Evolutionary conservation across 1,140 invertebrate species (phyloP), one percentile per base, ranked within the genome.

Genomic region (Odontomachus brunneus): DNA sequence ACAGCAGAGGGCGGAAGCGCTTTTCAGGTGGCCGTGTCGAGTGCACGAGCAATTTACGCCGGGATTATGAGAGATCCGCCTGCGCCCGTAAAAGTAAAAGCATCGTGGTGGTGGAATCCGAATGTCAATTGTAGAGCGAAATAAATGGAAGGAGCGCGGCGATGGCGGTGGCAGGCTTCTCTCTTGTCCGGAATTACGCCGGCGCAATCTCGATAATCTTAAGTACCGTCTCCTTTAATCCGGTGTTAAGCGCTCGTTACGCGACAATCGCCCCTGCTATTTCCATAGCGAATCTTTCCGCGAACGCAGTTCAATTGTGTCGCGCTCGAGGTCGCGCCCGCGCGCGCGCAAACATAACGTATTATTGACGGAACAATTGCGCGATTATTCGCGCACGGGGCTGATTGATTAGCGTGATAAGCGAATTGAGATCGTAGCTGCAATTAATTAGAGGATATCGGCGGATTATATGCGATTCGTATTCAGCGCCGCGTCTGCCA

Each of bases 351-450:
- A 76, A 76, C 26, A 26, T 67, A 76, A 19, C 51, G 75, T 71
- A 57, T 80, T 80, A 80, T 80, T 80, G 65, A 80, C 75, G 51
- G 65, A 80, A 80, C 75, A 80, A 80, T 80, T 57, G 63, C 33
- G n/a, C 65, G 51, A 80, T 80, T 80, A 80, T 80, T 78, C 75
- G 75, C 33, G 75, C 51, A 55, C 63, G 51, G 17, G 75, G 2
- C 75, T 78, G 75, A 78, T 78, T 78, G 75, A 78, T 78, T 78
- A 80, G 65, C 75, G 75, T 80, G 75, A 80, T 80, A 80, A 71
- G 75, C 75, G 33, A 69, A 80, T 80, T 80, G 75, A 71, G 33
- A 80, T 57, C 65, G 33, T 71, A 80, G 65, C 65, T 80, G 75
- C 75, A 69, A 71, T 80, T 80, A 80, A 80, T 80, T 80, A 80